Percentiles rank a stretch among this genome's conserved stretches.
These are phyloP conservation scores for Forpus xanthops DNA, from an alignment of 2,797 vertebrate species.

Conservation along the genomic window DNA sequence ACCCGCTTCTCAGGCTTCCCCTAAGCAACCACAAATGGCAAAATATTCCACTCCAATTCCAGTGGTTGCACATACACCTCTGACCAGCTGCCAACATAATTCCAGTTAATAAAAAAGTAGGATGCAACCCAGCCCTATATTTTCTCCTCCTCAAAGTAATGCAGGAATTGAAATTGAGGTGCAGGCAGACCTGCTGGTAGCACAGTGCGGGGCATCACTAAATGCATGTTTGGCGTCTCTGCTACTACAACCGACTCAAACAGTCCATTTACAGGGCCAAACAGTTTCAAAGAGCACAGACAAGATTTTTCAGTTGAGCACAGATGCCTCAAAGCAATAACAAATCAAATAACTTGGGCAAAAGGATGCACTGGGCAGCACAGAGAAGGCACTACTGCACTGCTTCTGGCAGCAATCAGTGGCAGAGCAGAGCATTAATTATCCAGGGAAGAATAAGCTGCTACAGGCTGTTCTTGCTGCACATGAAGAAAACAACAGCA, in stretches of 20 bases:
- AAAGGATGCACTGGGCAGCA: background rate
- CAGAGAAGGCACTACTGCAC: background rate
- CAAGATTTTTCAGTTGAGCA: background rate
- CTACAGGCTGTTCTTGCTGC: background rate
- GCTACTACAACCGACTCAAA: background rate
- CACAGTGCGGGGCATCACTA: background rate
- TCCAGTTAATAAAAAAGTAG: background rate
- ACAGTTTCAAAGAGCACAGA: background rate
- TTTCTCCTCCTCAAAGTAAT: background rate
- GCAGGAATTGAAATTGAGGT: background rate
- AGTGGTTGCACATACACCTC: background rate
- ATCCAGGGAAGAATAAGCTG: background rate
- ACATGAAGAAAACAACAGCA: background rate
- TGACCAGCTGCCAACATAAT: background rate
- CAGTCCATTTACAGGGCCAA: background rate
- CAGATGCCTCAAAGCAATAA: constrained; percentile 15
- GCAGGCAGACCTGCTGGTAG: background rate
- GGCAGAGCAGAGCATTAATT: background rate
- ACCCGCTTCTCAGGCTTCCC: background rate
- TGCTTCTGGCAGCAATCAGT: background rate
- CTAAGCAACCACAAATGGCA: background rate
- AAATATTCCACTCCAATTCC: background rate
- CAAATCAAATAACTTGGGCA: background rate
- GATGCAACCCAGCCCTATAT: background rate
- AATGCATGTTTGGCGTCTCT: background rate